Evolutionary conservation across 2,113 vertebrate genomes (phyloP), one percentile per base, ranked within the genome.

Genomic region (Raja brachyura): DNA sequence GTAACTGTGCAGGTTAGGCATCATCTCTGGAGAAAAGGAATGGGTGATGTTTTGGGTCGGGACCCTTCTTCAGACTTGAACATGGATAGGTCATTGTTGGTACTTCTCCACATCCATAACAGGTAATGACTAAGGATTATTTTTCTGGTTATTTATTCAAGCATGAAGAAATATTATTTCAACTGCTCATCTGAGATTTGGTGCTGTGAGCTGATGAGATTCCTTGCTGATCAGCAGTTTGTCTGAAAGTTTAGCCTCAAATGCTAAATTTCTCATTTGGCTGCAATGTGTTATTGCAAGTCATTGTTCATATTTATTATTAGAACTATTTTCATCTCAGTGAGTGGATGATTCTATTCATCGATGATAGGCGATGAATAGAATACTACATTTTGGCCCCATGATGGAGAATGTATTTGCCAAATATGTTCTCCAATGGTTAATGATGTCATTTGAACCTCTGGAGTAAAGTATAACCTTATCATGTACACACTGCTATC

Each of bases 241-340:
- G n/a, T 63, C 28, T 18, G 59, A 88, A 63, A 88, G 31, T 88
- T 61, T 63, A 88, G 25, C 28, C 59, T 31, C 61, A 63, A 28
- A 88, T 88, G 28, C 31, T 88, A 61, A 88, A 63, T 88, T 88
- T 56, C 16, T 88, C 59, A 59, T 28, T 63, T 88, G 83, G 59
- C 28, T 63, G 18, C 83, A 86, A 63, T 63, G 31, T 86, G 83
- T 5, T 31, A n/a, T 31, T n/a, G 28, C 83, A 66, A 59, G 59
- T 88, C 83, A 88, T 66, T 88, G 59, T 88, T 63, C 59, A 56
- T 88, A 31, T 63, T 88, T 59, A 86, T 61, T 66, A n/a, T 88
- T 66, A 31, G 11, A 31, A 88, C 61, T 88, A 61, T 88, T 88
- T 61, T 88, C 61, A 88, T 88, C 1, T n/a, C 83, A 88, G 31